Percentiles rank a stretch among this genome's conserved stretches.
These are phyloP conservation scores for Mugil cephalus DNA, from an alignment of 2,113 vertebrate genomes.

Conservation along the genomic window DNA sequence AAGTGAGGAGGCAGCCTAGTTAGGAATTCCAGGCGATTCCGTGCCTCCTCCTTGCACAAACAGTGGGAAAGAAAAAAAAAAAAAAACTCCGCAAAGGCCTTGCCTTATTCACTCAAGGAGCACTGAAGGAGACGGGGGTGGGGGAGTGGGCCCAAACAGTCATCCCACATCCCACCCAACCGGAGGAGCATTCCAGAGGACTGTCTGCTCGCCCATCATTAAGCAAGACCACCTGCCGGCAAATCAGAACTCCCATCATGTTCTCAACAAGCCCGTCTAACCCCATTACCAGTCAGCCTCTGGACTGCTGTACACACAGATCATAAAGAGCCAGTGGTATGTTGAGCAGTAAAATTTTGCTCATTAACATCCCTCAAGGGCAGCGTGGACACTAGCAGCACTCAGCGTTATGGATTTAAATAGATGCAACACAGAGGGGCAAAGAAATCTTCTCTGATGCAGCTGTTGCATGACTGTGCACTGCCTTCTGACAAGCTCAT, in stretches of 20 bases:
- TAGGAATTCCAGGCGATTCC: conserved; percentile 63
- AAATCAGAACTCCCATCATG: conserved; percentile 76
- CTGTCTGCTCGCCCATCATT: conserved; percentile 76
- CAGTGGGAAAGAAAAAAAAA: conserved; percentile 50
- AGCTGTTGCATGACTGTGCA: conserved; percentile 63
- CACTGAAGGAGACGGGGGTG: conserved; percentile 5
- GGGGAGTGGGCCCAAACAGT: conserved; percentile 47
- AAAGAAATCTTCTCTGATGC: conserved; percentile 52
- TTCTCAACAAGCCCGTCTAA: conserved; percentile 66
- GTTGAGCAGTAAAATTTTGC: conserved; percentile 47
- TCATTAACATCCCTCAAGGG: conserved; percentile 56
- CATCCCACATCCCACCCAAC: conserved; percentile 74
- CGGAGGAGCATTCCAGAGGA: conserved; percentile 71
- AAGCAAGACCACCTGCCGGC: conserved; percentile 78
- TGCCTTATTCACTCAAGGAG: conserved; percentile 50
- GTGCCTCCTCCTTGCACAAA: conserved; percentile 80
- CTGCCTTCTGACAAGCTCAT: conserved; percentile 37
- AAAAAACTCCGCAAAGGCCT: conserved; percentile 51
- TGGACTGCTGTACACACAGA: conserved; percentile 55
- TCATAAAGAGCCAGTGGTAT: conserved; percentile 53
- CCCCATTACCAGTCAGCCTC: conserved; percentile 58
- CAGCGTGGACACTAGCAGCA: conserved; percentile 33
- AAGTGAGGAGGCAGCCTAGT: conserved; percentile 54
- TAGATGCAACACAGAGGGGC: conserved; percentile 45
- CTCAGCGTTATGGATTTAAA: conserved; percentile 38